Percentiles rank a stretch among this genome's conserved stretches.
phyloP scores from a whole-genome alignment of 2,888 invertebrate species.

The Heliothis peltigera region DNA sequence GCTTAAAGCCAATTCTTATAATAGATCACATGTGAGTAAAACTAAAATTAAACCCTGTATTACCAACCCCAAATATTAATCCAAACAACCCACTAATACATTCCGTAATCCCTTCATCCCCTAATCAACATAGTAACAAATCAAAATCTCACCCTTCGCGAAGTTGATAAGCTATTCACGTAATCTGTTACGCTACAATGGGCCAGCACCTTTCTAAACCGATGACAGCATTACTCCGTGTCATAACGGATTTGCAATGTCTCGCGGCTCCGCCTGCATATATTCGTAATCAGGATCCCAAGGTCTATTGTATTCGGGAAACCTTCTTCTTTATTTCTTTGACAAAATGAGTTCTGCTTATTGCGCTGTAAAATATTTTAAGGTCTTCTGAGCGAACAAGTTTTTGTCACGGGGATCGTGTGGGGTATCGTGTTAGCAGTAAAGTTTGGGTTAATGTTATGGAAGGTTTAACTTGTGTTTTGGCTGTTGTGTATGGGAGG shows the following conservation, averaged over 20 bases:
- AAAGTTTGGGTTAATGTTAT: conserved; percentile 54
- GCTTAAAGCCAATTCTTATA: too few relatives aligned
- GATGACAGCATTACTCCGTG: conserved; percentile 57
- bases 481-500: conserved; percentile 25
- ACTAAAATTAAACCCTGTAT: background rate
- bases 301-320: conserved; percentile 61
- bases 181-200: conserved; percentile 52
- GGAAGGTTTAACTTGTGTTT: conserved; percentile 45
- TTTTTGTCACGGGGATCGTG: conserved; percentile 50
- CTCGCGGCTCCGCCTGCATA: conserved; percentile 67
- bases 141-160: conserved; percentile 39
- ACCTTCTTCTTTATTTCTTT: conserved; percentile 67
- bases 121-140: conserved; percentile 48
- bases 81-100: conserved; percentile 23
- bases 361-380: conserved; percentile 58
- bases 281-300: conserved; percentile 66
- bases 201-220: conserved; percentile 38
- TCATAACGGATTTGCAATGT: conserved; percentile 71
- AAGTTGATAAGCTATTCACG: conserved; percentile 44
- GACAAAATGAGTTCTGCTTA: conserved; percentile 70
- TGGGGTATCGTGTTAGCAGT: conserved; percentile 49
- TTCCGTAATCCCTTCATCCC: conserved; percentile 38
- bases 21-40: too few relatives aligned
- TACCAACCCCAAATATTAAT: conserved; percentile 7
- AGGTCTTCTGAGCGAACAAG: conserved; percentile 49